A percentile compares a stretch with the other conserved stretches of the same genome.
Conservation (phyloP, 2,888 invertebrate genomes). For the Noctuana brunneofusca region DNA sequence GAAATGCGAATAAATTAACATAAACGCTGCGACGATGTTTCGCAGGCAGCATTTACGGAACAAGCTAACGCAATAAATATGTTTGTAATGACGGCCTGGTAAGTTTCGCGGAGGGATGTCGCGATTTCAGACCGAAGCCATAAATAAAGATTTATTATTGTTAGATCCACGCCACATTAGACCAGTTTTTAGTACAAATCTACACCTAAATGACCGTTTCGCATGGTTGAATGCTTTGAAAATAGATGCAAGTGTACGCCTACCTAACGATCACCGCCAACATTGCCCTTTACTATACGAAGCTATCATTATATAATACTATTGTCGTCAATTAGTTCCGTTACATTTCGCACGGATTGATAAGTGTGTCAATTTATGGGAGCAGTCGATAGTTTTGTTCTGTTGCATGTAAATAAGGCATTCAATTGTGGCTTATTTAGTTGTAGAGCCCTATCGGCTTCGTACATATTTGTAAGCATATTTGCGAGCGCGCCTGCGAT, state of each 20-base stretch:
- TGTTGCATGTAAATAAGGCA: slow-evolving; percentile 34
- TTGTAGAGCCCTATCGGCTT: slow-evolving; percentile 21
- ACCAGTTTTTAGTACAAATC: slow-evolving; percentile 13
- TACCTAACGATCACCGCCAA: not conserved
- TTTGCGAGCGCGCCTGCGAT: slow-evolving; percentile 29
- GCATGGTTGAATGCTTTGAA: slow-evolving; percentile 4
- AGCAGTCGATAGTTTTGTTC: slow-evolving; percentile 30
- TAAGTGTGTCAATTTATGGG: slow-evolving; percentile 34
- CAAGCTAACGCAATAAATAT: slow-evolving; percentile 65
- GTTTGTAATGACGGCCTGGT: slow-evolving; percentile 56
- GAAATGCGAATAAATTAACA: slow-evolving; percentile 77
- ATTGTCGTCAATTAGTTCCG: slow-evolving; percentile 31
- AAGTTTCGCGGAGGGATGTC: slow-evolving; percentile 50
- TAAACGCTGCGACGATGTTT: slow-evolving; percentile 61
- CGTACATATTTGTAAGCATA: slow-evolving; percentile 32
- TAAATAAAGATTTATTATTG: slow-evolving; percentile 58
- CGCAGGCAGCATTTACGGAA: slow-evolving; percentile 53
- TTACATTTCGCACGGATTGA: slow-evolving; percentile 32
- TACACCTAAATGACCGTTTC: slow-evolving; percentile 18
- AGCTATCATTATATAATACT: slow-evolving; percentile 20
- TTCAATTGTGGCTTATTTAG: slow-evolving; percentile 34
- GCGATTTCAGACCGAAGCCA: slow-evolving; percentile 45
- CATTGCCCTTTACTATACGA: slow-evolving; percentile 9
- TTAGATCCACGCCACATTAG: slow-evolving; percentile 14
- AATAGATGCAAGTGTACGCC: not conserved